A percentile compares a stretch with the other conserved stretches of the same genome.
Evolutionary conservation across 2,113 vertebrate species (phyloP).

Genomic region (Brachyistius frenatus): DNA sequence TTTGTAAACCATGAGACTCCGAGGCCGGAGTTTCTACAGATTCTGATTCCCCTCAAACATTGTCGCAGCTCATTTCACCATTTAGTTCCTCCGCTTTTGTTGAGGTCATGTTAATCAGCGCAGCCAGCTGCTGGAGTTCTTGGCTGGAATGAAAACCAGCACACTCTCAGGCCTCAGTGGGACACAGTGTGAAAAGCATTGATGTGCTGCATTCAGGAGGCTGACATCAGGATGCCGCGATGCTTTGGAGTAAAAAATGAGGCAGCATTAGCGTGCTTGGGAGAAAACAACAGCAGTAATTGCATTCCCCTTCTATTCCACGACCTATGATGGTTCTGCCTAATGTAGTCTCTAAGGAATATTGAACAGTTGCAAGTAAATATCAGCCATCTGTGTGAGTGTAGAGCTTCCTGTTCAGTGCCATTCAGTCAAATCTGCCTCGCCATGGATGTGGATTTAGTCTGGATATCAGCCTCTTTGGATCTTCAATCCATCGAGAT

Average conservation of each 20-base stretch:
- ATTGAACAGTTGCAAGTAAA: conserved; percentile 42
- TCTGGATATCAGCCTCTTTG: background rate
- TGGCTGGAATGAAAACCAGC: conserved; percentile 44
- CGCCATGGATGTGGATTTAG: background rate
- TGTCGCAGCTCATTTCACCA: conserved; percentile 41
- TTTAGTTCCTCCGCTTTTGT: conserved; percentile 46
- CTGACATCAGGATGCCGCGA: conserved; percentile 31
- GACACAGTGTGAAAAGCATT: conserved; percentile 37
- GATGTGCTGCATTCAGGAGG: conserved; percentile 40
- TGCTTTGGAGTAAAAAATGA: conserved; percentile 29
- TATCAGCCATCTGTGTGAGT: conserved; percentile 53
- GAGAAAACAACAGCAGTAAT: conserved; percentile 43
- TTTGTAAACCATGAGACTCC: conserved; percentile 8
- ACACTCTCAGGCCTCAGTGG: conserved; percentile 26
- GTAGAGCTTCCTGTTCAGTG: background rate
- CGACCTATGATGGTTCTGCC: conserved; percentile 31
- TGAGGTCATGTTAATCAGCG: conserved; percentile 44
- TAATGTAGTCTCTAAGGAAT: conserved; percentile 27
- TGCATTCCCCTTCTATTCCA: conserved; percentile 13
- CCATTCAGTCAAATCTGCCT: conserved; percentile 22
- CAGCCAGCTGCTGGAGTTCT: conserved; percentile 57
- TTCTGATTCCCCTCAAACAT: conserved; percentile 17
- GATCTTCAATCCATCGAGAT: conserved; percentile 13
- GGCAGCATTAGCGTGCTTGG: conserved; percentile 14
- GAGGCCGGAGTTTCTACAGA: conserved; percentile 10